phyloP scores from a whole-genome alignment of 2,113 vertebrate species.

The Muntiacus muntjak region DNA sequence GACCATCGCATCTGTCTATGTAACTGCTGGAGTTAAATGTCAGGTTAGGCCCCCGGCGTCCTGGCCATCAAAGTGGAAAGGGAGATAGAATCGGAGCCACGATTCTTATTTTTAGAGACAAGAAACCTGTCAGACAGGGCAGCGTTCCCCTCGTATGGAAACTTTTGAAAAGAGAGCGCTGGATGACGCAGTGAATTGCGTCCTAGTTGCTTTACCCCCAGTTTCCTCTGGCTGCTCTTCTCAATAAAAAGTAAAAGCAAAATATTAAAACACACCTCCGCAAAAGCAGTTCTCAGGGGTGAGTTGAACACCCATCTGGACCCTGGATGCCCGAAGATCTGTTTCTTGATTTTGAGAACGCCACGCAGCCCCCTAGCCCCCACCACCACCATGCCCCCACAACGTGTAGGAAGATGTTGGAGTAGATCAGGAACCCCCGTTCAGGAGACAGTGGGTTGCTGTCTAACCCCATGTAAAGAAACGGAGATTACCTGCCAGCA shows the following conservation, averaged over 20 bases:
- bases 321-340: neutral
- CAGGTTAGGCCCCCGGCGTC: neutral
- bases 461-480: accelerated
- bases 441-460: neutral
- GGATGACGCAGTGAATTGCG: neutral
- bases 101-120: neutral
- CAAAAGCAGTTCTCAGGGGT: neutral
- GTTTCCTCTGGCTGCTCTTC: neutral
- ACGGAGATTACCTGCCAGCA: accelerated
- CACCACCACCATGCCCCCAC: neutral
- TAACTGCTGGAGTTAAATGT: neutral
- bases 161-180: neutral
- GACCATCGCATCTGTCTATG: neutral
- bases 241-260: neutral
- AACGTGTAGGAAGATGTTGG: accelerated
- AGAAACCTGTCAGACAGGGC: neutral
- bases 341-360: neutral
- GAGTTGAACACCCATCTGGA: neutral
- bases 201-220: neutral
- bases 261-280: neutral
- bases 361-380: neutral
- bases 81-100: neutral
- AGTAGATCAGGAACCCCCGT: neutral
- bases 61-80: neutral
- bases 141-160: neutral